phyloP scores from a whole-genome alignment of 2,797 vertebrate genomes.

The Astyanax mexicanus region DNA sequence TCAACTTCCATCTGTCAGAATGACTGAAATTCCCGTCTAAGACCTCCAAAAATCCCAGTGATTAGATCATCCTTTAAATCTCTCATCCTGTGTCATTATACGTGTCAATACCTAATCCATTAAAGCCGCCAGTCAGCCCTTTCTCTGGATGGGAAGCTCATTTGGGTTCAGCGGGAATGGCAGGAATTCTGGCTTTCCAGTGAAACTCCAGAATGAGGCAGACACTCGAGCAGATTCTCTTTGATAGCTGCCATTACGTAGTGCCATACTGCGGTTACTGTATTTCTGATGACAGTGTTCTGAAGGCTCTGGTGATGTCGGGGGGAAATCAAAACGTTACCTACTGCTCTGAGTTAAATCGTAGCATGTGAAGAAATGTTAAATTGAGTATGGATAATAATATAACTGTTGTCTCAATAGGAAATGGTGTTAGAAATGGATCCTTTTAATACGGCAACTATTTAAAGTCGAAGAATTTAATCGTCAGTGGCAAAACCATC shows the following conservation, averaged over 20 bases:
- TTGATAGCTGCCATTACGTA: constrained; percentile 54
- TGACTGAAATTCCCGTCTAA: constrained; percentile 21
- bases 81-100: constrained; percentile 58
- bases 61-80: constrained; percentile 61
- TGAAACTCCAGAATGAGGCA: constrained; percentile 51
- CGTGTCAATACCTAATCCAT: constrained; percentile 57
- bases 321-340: constrained; percentile 7
- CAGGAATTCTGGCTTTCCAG: constrained; percentile 58
- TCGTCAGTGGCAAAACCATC: too few species aligned
- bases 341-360: not conserved
- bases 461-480: too few species aligned
- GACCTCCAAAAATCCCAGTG: constrained; percentile 32
- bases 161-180: constrained; percentile 63
- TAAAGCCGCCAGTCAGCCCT: constrained; percentile 61
- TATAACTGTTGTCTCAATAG: not conserved
- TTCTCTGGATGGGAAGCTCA: constrained; percentile 65
- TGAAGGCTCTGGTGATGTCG: not conserved
- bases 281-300: constrained; percentile 25
- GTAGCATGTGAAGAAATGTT: not conserved
- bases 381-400: not conserved
- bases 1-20: constrained; percentile 12
- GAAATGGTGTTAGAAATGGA: too few species aligned
- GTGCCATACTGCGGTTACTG: constrained; percentile 56
- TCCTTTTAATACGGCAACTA: too few species aligned
- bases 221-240: constrained; percentile 39